Percentiles rank a stretch among this genome's conserved stretches.
phyloP scores from a whole-genome alignment of 2,888 invertebrate species.

The Pterobdella sp. region DNA sequence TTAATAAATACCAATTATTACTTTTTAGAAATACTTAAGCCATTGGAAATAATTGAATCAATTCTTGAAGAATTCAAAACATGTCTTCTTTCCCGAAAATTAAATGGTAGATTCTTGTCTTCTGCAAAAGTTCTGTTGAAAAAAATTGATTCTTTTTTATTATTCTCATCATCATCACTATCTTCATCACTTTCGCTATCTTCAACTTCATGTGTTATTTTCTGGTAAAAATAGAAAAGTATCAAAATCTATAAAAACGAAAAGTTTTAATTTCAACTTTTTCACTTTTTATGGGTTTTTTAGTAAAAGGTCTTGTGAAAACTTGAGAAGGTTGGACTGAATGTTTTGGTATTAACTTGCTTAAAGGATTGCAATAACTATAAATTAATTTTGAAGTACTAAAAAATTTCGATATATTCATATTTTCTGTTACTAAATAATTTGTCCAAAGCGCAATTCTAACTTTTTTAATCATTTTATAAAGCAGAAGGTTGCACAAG shows the following conservation, averaged over 20 bases:
- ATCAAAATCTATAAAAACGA: too few species aligned
- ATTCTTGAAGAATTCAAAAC: slow-evolving; percentile 63
- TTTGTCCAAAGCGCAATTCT: too few species aligned
- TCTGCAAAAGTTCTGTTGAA: slow-evolving; percentile 33
- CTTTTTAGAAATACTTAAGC: slow-evolving; percentile 32
- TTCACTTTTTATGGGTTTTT: neutral
- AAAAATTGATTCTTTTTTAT: slow-evolving; percentile 3
- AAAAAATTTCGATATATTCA: too few species aligned
- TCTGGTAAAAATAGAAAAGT: neutral
- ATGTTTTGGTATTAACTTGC: too few species aligned
- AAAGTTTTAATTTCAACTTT: neutral
- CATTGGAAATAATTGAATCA: slow-evolving; percentile 54
- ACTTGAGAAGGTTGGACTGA: too few species aligned
- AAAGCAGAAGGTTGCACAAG: too few species aligned
- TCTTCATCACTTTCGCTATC: slow-evolving; percentile 12
- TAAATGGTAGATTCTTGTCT: slow-evolving; percentile 55
- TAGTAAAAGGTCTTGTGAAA: neutral
- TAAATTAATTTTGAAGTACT: too few species aligned
- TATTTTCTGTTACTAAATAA: too few species aligned
- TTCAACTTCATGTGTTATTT: slow-evolving; percentile 5
- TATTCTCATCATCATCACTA: neutral
- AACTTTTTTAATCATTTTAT: too few species aligned
- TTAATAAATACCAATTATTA: neutral
- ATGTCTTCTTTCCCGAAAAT: slow-evolving; percentile 62
- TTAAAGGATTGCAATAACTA: too few species aligned